These are phyloP conservation scores for Gadopsis marmoratus DNA, from an alignment of 2,797 vertebrate species.

Conservation along the genomic window DNA sequence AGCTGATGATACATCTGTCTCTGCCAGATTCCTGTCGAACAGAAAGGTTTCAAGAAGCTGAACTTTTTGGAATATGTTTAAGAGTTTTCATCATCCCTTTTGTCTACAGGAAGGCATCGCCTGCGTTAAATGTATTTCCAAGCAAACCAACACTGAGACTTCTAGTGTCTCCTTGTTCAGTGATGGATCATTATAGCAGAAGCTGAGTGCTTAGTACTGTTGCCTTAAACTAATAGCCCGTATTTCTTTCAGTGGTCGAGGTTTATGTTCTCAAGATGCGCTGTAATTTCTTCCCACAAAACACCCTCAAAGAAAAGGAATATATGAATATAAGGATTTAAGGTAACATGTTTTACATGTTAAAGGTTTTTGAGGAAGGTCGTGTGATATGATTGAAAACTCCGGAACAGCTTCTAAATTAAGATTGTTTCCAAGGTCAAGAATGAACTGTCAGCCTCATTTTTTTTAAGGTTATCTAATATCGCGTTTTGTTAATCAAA, in stretches of 20 bases:
- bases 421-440: background rate
- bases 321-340: background rate
- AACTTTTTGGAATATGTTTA: constrained; percentile 33
- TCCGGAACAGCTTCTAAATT: background rate
- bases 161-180: background rate
- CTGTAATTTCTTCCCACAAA: background rate
- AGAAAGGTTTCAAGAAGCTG: constrained; percentile 30
- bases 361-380: background rate
- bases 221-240: background rate
- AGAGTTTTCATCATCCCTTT: constrained; percentile 16
- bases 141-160: constrained; percentile 23
- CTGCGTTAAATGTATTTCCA: constrained; percentile 22
- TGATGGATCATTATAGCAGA: background rate
- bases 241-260: background rate
- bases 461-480: background rate
- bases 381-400: background rate
- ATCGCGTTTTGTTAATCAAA: background rate
- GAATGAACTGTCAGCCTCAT: background rate
- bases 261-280: constrained; percentile 9
- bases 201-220: background rate
- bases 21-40: constrained; percentile 31
- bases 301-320: background rate
- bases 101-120: background rate
- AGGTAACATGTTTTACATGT: background rate
- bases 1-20: constrained; percentile 39